Evolutionary conservation across 2,888 invertebrate species (phyloP).

Genomic region (Polydrusus pterygomalis): DNA sequence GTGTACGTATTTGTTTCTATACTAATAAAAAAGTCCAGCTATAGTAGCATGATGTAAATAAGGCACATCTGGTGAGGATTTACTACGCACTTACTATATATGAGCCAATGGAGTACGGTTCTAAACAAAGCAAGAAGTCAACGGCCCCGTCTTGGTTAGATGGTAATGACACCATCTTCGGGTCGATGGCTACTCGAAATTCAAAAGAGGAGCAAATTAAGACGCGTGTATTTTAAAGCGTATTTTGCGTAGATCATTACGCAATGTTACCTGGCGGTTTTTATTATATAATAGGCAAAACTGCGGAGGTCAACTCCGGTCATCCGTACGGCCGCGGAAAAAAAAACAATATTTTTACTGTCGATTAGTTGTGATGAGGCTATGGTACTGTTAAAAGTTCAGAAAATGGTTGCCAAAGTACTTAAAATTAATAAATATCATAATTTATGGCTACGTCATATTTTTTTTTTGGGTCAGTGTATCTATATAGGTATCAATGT

Average conservation of each 20-base stretch:
- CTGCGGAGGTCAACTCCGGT: not conserved
- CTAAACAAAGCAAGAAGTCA: slow-evolving; percentile 53
- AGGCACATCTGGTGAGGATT: slow-evolving; percentile 38
- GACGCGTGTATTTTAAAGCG: not conserved
- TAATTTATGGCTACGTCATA: slow-evolving; percentile 6
- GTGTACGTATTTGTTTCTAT: slow-evolving; percentile 7
- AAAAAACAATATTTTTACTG: too few species aligned
- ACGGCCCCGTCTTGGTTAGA: slow-evolving; percentile 48
- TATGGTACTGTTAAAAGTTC: too few species aligned
- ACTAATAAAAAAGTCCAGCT: slow-evolving; percentile 3
- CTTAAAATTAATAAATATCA: slow-evolving; percentile 8
- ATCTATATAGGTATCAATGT: too few species aligned
- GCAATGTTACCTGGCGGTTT: not conserved
- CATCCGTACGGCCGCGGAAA: not conserved
- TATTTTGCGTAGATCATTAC: not conserved
- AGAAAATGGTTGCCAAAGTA: not conserved
- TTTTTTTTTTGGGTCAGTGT: slow-evolving; percentile 9
- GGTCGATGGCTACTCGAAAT: slow-evolving; percentile 33
- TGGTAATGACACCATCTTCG: slow-evolving; percentile 46
- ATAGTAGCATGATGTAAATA: slow-evolving; percentile 37
- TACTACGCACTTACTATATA: slow-evolving; percentile 49
- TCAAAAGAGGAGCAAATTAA: not conserved
- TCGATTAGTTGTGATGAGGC: too few species aligned
- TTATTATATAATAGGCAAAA: not conserved
- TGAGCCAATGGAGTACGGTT: slow-evolving; percentile 47